Evolutionary conservation across 2,113 vertebrate species (phyloP), one percentile per base, ranked within the genome.

Genomic region (Antechinus stuartii): DNA sequence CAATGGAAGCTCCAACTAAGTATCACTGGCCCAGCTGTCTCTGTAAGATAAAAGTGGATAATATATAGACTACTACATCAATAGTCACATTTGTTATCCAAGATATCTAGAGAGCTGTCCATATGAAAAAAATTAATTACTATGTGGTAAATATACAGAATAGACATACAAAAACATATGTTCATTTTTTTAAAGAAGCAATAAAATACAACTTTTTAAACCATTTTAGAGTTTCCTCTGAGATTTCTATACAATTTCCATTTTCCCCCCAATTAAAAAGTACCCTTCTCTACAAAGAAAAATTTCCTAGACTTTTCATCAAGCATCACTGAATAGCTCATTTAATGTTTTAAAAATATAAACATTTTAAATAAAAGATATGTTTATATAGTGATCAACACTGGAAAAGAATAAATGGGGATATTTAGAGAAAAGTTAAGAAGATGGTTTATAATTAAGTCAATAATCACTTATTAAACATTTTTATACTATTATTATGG

Each of bases 221-320:
- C 26, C n/a, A 92, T 68, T 89, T 56, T 49, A 92, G 94, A 93
- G 14, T 26, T 96, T 55, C 52, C 84, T n/a, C 46, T 42, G 42
- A 94, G 92, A 93, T 55, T 57, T 94, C 91, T 5, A 46, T 91
- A 94, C 23, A 68, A 57, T 27, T 94, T 7, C 49, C 89, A 57
- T 57, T 92, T 94, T 84, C 92, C 93, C 46, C 93, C n/a, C 92
- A 93, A 92, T 57, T 91, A 95, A 95, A 94, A 96, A 95, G 52
- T 92, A 57, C 19, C 90, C 76, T 90, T 91, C 76, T 55, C 53
- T 94, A 92, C 7, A 27, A 22, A 56, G 55, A 94, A 53, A 53
- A 11, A 57, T 93, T 47, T 50, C 30, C 5, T 68, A 90, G 92
- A 89, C 27, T 47, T 27, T 42, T 91, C 14, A 55, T 52, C 42